Base-by-base conservation (phyloP, 2,113 vertebrate species). In the Verasper variegatus region DNA sequence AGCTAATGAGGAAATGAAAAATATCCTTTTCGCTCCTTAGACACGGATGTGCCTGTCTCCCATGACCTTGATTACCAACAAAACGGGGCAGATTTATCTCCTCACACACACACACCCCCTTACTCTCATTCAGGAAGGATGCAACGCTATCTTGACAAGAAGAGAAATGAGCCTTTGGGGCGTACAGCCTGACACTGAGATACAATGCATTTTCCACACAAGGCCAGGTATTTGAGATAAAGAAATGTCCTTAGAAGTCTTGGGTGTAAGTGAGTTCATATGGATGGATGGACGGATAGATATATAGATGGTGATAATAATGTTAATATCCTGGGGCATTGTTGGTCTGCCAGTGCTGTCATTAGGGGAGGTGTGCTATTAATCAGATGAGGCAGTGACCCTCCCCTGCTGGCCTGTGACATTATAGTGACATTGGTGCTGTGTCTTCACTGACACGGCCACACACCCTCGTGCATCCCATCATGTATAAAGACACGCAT, bases 51-150 rank as follows among this genome's bases (percentile, higher is more conserved):
- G 35, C 20, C 47, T 5, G 20, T 82, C 80, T 83, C 35, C 67
- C 31, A 1, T 88, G 85, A 92, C 88, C 89, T 92, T 89, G 80
- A 86, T 88, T 90, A 77, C 61, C 64, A 86, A 80, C 78, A 80
- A 67, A 85, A 72, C 83, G 63, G 69, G 69, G 58, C 84, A 85
- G 88, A 88, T 88, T 86, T 86, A 92, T 89, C 80, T 68, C 59
- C 68, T 57, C 76, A 58, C 55, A 8, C 60, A 81, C 82, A 86
- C 76, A 67, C 71, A 57, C 71, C 60, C 68, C 0, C 56, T 65
- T 64, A 18, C 69, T 37, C 71, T 62, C 66, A 70, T 63, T 78
- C 67, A 76, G 59, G 74, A 65, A 77, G 5, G 56, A 86, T 59
- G 64, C 78, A 15, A 54, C 67, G 20, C 83, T 87, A 88, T 87